Base-by-base conservation (phyloP, 2,797 vertebrate genomes). In the Chaetophractus vellerosus region DNA sequence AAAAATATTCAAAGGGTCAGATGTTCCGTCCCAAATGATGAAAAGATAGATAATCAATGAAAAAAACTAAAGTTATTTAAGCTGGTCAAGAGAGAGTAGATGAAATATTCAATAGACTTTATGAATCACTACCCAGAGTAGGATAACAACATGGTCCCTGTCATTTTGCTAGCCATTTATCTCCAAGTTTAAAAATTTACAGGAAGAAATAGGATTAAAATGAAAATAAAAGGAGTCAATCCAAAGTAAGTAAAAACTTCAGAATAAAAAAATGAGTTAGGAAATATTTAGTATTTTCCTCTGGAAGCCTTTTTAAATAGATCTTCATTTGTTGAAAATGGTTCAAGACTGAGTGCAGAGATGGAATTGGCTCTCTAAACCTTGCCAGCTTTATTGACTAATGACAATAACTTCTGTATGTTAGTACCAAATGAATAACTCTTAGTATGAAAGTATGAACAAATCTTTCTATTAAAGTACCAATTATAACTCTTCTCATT, bases 261-360 rank as follows among this genome's bases (percentile, higher is more conserved):
- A 68, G n/a, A 59, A 5, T 57, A 83, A 83, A 23, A 57, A 48
- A 72, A 57, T 66, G 89, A 92, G 45, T 9, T 45, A 45, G 12
- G 16, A 92, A 79, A 36, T 80, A 74, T 59, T 89, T n/a, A 79
- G 52, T 21, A 84, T 83, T 92, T 88, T 89, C 9, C 78, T 78
- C 45, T 64, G 74, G 36, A 74, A 64, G 9, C 26, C 57, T 74
- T 92, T 57, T 64, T 89, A 38, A 85, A 66, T 26, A 81, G 26
- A 87, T 74, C 6, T 64, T 57, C 10, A 79, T 59, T 78, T 85
- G 28, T 33, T 90, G 59, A 64, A 55, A 71, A 89, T 50, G 6
- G 45, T n/a, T 80, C 38, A 61, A 68, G 11, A 28, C 12, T 82
- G 5, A 93, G 26, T 23, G 12, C 79, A 94, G 57, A 84, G 45